Evolutionary conservation across 2,888 invertebrate species (phyloP), one percentile per base, ranked within the genome.

Genomic region (Cosmia pyralina): DNA sequence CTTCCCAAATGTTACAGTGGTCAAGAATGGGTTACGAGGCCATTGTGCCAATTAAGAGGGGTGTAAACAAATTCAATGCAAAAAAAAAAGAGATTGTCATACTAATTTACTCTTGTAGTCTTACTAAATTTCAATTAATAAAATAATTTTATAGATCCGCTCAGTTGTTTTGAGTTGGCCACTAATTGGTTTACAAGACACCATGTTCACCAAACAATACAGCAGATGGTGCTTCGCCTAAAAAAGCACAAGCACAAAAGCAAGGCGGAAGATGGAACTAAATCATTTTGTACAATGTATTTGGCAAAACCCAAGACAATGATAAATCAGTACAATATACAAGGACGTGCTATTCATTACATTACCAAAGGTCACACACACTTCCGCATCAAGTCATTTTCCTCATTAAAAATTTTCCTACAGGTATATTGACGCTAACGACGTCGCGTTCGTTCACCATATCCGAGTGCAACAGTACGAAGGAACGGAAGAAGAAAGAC

Each of bases 371-470:
- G 66, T 63, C 66, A n/a, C 28, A 44, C 11, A 52, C 13, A 59
- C 19, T 79, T 80, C 75, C 76, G 77, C n/a, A 44, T 28, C n/a
- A 52, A 48, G 34, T 62, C 22, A 65, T 71, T 68, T 81, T 79
- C 77, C 82, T 81, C 46, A 72, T 84, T 62, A 13, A 57, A 65
- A 28, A 50, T 55, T 70, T 70, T 34, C 78, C 85, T 88, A 6
- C 90, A 96, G 96, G 90, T 88, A 72, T 95, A 38, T 85, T 95
- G 46, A 91, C 92, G 7, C 82, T 95, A 64, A 90, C 94, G 10
- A 91, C 94, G 6, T 95, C 96, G 1, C 92, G 94, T 0, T 95
- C 96, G 4, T 96, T 95, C 85, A 96, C 96, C 17, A 92, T 96
- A 85, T 93, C 94, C 0, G 96, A 96, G 87, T 87, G 91, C 90